Evolutionary conservation across 2,888 invertebrate genomes (phyloP), one percentile per base, ranked within the genome.

Genomic region (Byasa hedistus): DNA sequence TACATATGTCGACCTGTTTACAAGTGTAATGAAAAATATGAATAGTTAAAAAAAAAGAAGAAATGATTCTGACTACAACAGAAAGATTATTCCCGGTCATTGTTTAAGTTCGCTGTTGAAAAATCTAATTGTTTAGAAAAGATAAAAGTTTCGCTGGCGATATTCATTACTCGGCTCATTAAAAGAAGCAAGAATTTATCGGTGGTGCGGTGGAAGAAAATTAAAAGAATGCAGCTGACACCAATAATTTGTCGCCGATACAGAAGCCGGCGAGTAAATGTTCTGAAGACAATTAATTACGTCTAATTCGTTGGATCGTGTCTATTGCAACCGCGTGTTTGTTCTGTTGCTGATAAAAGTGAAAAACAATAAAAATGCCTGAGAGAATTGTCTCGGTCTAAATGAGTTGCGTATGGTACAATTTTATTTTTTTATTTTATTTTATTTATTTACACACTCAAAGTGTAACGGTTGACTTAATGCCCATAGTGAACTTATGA

Each of bases 271-370:
- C 71, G 69, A 75, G 75, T 77, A 74, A 79, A 81, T 75, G 78
- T 79, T 79, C 69, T 58, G 57, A 63, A 69, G 71, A 70, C 78
- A 78, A 83, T 84, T 81, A 79, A 83, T 83, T 79, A 75, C 68
- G 57, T 66, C 70, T 77, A 75, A 79, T 80, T 72, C 79, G 74
- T 78, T 76, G 71, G 69, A 71, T 69, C 73, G 60, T 57, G 59
- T 70, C 66, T 65, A 72, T 73, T 69, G 67, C 69, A 68, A 71
- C 70, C 65, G 66, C 70, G 64, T 73, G 74, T 75, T 72, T 72
- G 66, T 68, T 70, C 69, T 68, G 69, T 64, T 61, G 54, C 69
- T 69, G 68, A 75, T 75, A 72, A 69, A 77, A 76, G 71, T 69
- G 71, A 71, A 66, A 60, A 73, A 70, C 75, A 75, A 79, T 80